These are phyloP conservation scores for Cephus sareptanus DNA, from an alignment of 2,888 invertebrate genomes.

Conservation along the genomic window DNA sequence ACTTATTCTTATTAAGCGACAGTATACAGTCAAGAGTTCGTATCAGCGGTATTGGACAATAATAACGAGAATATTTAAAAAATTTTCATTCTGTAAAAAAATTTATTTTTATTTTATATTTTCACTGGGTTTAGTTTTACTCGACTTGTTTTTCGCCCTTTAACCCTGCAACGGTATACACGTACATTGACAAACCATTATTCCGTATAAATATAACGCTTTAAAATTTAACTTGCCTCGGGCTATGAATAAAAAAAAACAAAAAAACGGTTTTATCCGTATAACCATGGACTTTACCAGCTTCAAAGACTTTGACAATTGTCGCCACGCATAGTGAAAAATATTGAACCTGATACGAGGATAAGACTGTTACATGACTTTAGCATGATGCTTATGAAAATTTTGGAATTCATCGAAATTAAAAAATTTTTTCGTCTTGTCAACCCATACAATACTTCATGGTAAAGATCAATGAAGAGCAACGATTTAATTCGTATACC, in stretches of 20 bases:
- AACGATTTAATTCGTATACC: not conserved
- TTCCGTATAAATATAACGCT: not conserved
- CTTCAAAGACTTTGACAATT: not conserved
- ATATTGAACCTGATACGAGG: not conserved
- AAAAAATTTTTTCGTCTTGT: not conserved
- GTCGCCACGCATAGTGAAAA: not conserved
- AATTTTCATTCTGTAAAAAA: not conserved
- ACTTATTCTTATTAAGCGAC: too few relatives aligned
- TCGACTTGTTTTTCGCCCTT: not conserved
- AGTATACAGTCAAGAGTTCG: not conserved
- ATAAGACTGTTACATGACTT: not conserved
- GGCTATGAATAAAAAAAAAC: not conserved
- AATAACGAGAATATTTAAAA: not conserved
- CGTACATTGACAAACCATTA: too few relatives aligned
- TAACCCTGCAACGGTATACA: too few relatives aligned
- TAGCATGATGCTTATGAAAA: not conserved
- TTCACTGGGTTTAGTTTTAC: not conserved
- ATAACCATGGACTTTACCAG: not conserved
- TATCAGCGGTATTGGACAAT: not conserved
- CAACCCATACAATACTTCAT: not conserved
- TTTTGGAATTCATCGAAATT: not conserved
- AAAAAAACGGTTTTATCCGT: not conserved
- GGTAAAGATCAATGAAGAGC: not conserved
- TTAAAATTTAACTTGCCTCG: not conserved
- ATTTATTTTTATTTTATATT: not conserved